Conservation (phyloP, 2,888 invertebrate genomes). For the Eurytoma californica region DNA sequence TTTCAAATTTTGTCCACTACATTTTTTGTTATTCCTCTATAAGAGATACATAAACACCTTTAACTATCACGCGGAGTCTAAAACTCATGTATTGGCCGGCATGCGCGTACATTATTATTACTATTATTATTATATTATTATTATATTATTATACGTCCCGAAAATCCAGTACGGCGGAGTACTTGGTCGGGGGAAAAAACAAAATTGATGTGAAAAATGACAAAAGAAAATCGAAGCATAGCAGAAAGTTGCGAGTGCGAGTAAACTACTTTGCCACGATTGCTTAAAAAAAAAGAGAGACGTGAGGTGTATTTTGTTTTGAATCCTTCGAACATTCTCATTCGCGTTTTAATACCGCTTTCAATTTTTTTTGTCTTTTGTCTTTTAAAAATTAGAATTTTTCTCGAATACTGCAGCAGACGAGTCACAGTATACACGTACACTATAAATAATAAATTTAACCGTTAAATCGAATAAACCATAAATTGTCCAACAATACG, state of each 20-base stretch:
- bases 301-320: conserved; percentile 10
- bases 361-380: conserved; percentile 15
- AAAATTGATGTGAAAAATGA: neutral
- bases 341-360: neutral
- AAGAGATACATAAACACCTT: conserved; percentile 26
- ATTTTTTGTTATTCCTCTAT: conserved; percentile 27
- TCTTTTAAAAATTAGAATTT: conserved; percentile 31
- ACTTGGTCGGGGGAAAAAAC: conserved; percentile 4
- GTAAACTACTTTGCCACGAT: conserved; percentile 30
- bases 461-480: conserved; percentile 19
- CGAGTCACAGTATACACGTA: conserved; percentile 42
- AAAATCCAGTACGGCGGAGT: neutral
- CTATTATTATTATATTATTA: too few species aligned
- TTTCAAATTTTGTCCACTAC: neutral
- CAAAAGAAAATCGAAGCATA: conserved; percentile 40
- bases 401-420: conserved; percentile 41
- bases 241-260: conserved; percentile 51
- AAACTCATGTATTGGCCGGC: conserved; percentile 46
- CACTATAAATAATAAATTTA: conserved; percentile 35
- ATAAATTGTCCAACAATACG: conserved; percentile 26
- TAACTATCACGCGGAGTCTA: conserved; percentile 46
- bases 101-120: conserved; percentile 31
- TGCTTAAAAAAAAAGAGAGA: conserved; percentile 26
- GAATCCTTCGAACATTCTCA: conserved; percentile 27
- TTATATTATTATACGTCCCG: conserved; percentile 9